Conservation (phyloP, 2,113 vertebrate species). For the Bothrops jararaca region DNA sequence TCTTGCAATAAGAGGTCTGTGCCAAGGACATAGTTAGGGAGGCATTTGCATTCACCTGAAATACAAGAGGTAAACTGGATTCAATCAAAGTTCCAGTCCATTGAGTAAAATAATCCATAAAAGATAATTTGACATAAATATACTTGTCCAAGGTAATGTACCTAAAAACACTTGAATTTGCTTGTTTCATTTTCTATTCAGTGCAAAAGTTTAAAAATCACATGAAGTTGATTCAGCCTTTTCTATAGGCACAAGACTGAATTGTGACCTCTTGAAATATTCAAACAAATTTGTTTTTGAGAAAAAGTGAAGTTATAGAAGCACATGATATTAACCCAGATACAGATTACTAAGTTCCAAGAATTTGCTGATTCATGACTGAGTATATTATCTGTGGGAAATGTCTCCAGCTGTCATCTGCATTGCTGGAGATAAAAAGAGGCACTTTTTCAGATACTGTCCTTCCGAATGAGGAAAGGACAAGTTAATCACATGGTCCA, state of each 20-base stretch:
- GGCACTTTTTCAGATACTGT: not conserved
- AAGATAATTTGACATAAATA: not conserved
- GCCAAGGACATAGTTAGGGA: constrained; percentile 91
- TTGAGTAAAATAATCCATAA: not conserved
- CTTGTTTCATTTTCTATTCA: not conserved
- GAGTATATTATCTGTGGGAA: constrained; percentile 35
- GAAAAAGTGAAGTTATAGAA: not conserved
- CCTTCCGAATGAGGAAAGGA: not conserved
- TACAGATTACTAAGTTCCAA: not conserved
- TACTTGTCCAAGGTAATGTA: no score
- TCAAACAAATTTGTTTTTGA: not conserved
- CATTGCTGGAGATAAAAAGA: constrained; percentile 17
- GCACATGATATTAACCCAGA: not conserved
- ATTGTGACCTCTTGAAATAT: not conserved
- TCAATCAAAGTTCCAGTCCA: not conserved
- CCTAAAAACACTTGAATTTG: not conserved
- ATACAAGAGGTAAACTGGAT: constrained; percentile 37
- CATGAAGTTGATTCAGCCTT: not conserved
- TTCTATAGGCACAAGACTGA: not conserved
- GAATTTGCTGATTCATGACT: constrained; percentile 62
- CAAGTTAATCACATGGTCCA: rapidly evolving
- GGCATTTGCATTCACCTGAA: constrained; percentile 80
- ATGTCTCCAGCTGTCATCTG: not conserved
- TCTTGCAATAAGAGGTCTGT: constrained; percentile 85
- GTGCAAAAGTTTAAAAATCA: not conserved